Base-by-base conservation (phyloP, 2,888 invertebrate species). In the Sinodicranocentrus sp. region DNA sequence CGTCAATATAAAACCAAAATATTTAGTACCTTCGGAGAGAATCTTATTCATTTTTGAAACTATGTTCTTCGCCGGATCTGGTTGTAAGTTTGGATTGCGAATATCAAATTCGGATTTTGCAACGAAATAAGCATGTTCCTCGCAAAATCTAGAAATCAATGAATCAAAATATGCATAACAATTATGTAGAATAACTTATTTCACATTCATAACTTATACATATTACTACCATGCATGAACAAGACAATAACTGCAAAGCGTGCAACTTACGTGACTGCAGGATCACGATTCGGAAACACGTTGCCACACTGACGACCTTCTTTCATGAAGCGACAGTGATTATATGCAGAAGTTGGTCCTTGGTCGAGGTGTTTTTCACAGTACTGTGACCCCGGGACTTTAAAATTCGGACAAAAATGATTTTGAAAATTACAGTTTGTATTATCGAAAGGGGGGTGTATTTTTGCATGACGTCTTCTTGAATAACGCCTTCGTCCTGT, bases 321-420 rank as follows among this genome's bases (percentile, higher is more conserved):
- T 48, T 82, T 82, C 21, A 73, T 54, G 17, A 44, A 73, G 2
- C 72, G 65, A 48, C 80, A 82, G 19, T 82, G 59, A 48, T 59
- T 82, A 33, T 59, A 82, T 0, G 43, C 67, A 13, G 80, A 17
- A 5, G 72, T 17, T 17, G 80, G 80, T 1, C 80, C 80, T 59
- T 73, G 65, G 21, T 82, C 73, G n/a, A 82, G 59, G 54, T 82
- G 80, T 23, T 82, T 82, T 59, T 82, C 80, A 59, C 80, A 82
- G 33, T 48, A 82, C 59, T 82, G 80, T 15, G 80, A 82, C 8
- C 67, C 67, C 10, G 72, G 67, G 1, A 73, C 59, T 67, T 73
- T 82, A 6, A 67, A 19, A 21, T 82, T 82, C 6, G 72, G 68
- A 44, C 80, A 82, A 44, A 65, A 59, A 44, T 82, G 80, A 26